These are phyloP conservation scores for Lordiphosa mommai DNA, from an alignment of 1,140 invertebrate genomes.

Conservation along the genomic window DNA sequence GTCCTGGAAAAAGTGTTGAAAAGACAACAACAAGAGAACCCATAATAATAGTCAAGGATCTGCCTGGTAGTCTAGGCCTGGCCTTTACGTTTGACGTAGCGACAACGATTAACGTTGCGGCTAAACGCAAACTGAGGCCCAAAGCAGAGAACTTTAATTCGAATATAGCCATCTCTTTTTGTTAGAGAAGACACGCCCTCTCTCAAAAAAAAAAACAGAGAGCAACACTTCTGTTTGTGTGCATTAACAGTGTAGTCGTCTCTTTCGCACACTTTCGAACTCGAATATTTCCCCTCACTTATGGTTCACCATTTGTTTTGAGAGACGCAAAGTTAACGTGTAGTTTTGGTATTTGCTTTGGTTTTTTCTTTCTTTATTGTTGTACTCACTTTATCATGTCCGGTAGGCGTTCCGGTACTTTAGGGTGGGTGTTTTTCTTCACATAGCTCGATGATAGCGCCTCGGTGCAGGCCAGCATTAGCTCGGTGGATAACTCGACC, in stretches of 20 bases:
- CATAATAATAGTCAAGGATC: constrained; percentile 16
- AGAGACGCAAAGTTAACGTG: constrained; percentile 2
- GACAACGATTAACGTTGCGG: constrained; percentile 24
- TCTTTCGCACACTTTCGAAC: constrained; percentile 15
- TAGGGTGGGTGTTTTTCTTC: constrained; percentile 76
- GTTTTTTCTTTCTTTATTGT: constrained; percentile 24
- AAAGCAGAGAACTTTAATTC: background rate
- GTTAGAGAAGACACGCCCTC: constrained; percentile 30
- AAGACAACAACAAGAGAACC: constrained; percentile 5
- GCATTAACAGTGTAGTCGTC: constrained; percentile 7
- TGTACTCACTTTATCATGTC: constrained; percentile 79
- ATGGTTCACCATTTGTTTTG: background rate
- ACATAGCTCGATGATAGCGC: constrained; percentile 73
- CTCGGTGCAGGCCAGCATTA: constrained; percentile 79
- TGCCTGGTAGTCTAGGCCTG: background rate
- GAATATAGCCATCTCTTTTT: constrained; percentile 9
- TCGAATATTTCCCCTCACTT: constrained; percentile 23
- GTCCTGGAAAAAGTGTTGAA: constrained; percentile 7
- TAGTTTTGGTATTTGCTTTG: constrained; percentile 25
- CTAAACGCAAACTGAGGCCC: constrained; percentile 13
- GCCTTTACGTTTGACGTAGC: constrained; percentile 18
- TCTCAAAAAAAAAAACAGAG: background rate
- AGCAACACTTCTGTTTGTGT: no score
- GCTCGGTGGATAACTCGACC: constrained; percentile 79
- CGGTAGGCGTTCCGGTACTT: constrained; percentile 79